Evolutionary conservation across 2,797 vertebrate species (phyloP).

Genomic region (Amniataba percoides): DNA sequence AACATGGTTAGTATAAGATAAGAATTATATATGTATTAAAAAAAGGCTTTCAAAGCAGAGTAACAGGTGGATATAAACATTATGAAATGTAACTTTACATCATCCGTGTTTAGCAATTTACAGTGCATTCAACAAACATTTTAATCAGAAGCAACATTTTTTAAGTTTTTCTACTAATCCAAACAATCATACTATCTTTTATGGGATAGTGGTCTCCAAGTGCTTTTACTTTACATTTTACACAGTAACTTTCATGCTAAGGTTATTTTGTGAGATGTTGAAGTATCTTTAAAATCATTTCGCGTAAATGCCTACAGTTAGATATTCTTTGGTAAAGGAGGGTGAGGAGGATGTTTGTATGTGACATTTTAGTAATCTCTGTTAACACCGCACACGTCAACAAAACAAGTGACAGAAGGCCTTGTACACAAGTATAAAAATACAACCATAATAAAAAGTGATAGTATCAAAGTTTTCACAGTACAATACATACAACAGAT

Average conservation of each 20-base stretch:
- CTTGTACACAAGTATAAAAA: slow-evolving; percentile 73
- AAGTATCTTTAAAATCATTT: slow-evolving; percentile 43
- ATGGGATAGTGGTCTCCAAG: slow-evolving; percentile 19
- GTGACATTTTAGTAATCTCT: slow-evolving; percentile 48
- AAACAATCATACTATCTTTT: slow-evolving; percentile 36
- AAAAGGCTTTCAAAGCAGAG: slow-evolving; percentile 43
- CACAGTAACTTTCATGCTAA: slow-evolving; percentile 38
- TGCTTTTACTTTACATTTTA: slow-evolving; percentile 46
- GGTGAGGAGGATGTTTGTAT: slow-evolving; percentile 44
- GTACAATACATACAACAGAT: slow-evolving; percentile 67
- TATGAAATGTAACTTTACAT: slow-evolving; percentile 36
- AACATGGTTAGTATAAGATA: slow-evolving; percentile 50
- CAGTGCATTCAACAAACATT: slow-evolving; percentile 52
- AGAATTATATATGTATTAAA: slow-evolving; percentile 24
- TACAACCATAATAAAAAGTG: slow-evolving; percentile 72
- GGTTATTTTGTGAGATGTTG: slow-evolving; percentile 27
- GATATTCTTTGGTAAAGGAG: slow-evolving; percentile 83
- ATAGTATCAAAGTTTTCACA: slow-evolving; percentile 73
- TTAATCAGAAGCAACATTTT: slow-evolving; percentile 14
- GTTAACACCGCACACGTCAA: slow-evolving; percentile 47
- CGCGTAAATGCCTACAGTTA: slow-evolving; percentile 38
- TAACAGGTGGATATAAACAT: slow-evolving; percentile 48
- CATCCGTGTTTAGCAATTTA: slow-evolving; percentile 34
- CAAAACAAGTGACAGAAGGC: slow-evolving; percentile 55
- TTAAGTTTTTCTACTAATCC: slow-evolving; percentile 13